phyloP scores from a whole-genome alignment of 2,888 invertebrate species.

The Cetonia aurata region DNA sequence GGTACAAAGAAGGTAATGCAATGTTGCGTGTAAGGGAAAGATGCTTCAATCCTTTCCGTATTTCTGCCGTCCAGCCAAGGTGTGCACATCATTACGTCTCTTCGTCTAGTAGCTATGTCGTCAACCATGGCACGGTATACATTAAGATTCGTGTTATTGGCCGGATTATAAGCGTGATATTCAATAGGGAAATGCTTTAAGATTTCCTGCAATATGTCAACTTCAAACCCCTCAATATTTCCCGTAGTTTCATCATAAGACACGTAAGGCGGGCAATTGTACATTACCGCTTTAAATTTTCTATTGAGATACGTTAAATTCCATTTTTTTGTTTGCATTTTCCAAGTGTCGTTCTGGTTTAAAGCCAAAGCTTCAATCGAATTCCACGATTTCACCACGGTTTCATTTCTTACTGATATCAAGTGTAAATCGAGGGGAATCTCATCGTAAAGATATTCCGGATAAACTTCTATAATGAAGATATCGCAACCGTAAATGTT shows the following conservation, averaged over 20 bases:
- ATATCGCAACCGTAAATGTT: conserved; percentile 32
- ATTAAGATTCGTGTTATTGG: neutral
- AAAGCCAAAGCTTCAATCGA: neutral
- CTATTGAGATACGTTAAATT: conserved; percentile 9
- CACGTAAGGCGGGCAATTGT: conserved; percentile 24
- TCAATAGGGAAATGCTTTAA: conserved; percentile 2
- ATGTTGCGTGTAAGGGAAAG: conserved; percentile 19
- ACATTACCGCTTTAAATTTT: conserved; percentile 10
- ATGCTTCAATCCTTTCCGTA: conserved; percentile 6
- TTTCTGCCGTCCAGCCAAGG: conserved; percentile 22
- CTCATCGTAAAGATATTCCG: neutral
- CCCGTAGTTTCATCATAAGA: neutral
- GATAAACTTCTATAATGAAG: conserved; percentile 23
- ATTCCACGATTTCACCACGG: conserved; percentile 11
- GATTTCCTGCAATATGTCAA: conserved; percentile 9
- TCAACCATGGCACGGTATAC: conserved; percentile 17
- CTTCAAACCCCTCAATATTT: conserved; percentile 25
- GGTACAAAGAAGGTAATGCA: conserved; percentile 31
- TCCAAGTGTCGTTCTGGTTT: neutral
- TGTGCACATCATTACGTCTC: conserved; percentile 9
- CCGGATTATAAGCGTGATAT: conserved; percentile 21
- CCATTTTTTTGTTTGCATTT: conserved; percentile 16
- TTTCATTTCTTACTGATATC: conserved; percentile 17
- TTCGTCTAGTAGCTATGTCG: neutral
- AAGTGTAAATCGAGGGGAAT: neutral